Evolutionary conservation across 2,888 invertebrate species (phyloP), one percentile per base, ranked within the genome.

Genomic region (Mesorhabditis spiculigera): DNA sequence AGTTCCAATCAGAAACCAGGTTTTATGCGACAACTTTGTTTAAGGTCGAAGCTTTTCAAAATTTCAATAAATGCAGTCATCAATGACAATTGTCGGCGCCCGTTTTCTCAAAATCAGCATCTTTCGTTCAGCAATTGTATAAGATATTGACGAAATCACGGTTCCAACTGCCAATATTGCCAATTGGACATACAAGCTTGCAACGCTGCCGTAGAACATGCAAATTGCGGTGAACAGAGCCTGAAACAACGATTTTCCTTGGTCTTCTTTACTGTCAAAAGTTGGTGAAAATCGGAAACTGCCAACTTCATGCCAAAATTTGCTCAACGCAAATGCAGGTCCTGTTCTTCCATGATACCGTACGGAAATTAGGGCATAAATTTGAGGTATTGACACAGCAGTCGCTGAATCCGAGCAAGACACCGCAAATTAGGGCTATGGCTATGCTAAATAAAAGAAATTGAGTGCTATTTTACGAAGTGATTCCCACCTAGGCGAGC

Each of bases 121-220:
- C 58, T 50, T 50, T 50, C 58, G 58, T n/a, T 50, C 58, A n/a
- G n/a, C 58, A 50, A 13, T 13, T n/a, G 58, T 50, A n/a, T 13
- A 50, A 50, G 58, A 1, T 50, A 50, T 13, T 50, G 58, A 50
- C n/a, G 58, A 50, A n/a, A 50, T 10, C 8, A 50, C n/a, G 10
- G 58, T 50, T 50, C 58, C 58, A 50, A 50, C 58, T 1, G 58
- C 58, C n/a, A 50, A 3, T 13, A 50, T 50, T 50, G 58, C 58
- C 10, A 50, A n/a, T 50, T 50, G 58, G 58, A 50, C n/a, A n/a
- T 50, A 50, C 10, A 50, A n/a, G n/a, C 10, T 13, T 13, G 58
- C 58, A n/a, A 50, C 58, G n/a, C 58, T 50, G 58, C 58, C 58
- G n/a, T 50, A 50, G 58, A 50, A 50, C 58, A 50, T 50, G 58